Conservation (phyloP, 2,888 invertebrate species). For the Pristionchus entomophagus region DNA sequence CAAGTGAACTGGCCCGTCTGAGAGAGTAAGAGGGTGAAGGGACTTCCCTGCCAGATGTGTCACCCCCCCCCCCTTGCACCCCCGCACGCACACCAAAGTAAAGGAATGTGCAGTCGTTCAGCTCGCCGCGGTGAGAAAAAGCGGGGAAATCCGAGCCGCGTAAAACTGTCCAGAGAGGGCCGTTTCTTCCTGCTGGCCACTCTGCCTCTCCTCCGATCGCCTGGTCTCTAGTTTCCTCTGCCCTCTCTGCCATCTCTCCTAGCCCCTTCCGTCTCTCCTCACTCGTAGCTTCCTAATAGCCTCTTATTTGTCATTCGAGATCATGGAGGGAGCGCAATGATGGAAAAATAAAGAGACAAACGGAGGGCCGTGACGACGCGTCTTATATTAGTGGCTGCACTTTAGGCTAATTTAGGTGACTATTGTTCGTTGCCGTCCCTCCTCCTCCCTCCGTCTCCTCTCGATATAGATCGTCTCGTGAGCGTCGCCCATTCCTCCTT, state of each 20-base stretch:
- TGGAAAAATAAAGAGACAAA: not conserved
- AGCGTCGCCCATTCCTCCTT: not conserved
- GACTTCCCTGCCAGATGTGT: not conserved
- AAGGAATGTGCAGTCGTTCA: not conserved
- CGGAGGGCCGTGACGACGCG: not conserved
- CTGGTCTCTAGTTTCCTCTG: not conserved
- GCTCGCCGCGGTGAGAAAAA: constrained; percentile 1
- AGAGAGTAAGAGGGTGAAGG: not conserved
- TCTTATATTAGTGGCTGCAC: constrained; percentile 28
- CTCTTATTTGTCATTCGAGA: constrained; percentile 35
- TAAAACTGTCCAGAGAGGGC: not conserved
- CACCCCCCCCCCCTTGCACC: not conserved
- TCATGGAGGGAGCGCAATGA: not conserved
- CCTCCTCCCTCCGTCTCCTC: not conserved
- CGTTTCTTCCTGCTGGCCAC: not conserved
- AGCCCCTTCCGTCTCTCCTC: not conserved
- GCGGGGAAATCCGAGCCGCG: constrained; percentile 3
- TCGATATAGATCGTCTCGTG: constrained; percentile 29
- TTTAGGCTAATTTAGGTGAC: not conserved
- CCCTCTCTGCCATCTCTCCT: not conserved
- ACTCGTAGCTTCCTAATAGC: constrained; percentile 35
- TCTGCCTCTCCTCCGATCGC: not conserved
- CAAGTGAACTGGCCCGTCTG: not conserved
- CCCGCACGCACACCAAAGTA: not conserved
- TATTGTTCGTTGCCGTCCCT: not conserved